Conservation (phyloP, 2,113 vertebrate species). For the Nyctibius bracteatus region DNA sequence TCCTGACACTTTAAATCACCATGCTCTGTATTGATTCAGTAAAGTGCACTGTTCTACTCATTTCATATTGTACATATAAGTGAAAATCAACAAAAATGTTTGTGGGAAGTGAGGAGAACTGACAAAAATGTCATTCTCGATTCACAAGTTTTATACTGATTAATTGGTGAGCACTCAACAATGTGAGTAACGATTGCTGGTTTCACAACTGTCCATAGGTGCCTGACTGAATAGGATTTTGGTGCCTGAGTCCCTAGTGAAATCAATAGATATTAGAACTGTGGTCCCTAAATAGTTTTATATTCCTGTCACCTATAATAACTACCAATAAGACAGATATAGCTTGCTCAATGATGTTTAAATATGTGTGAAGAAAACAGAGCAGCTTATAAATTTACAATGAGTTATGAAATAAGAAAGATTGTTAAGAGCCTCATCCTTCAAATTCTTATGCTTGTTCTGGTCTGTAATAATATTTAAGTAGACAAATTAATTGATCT, state of each 20-base stretch:
- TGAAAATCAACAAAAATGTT: conserved; percentile 46
- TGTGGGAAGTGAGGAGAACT: conserved; percentile 1
- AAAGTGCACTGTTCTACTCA: conserved; percentile 24
- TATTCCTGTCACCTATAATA: neutral
- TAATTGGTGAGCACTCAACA: conserved; percentile 10
- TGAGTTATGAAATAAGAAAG: neutral
- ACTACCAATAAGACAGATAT: neutral
- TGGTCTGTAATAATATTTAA: neutral
- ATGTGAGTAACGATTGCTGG: neutral
- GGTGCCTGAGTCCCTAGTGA: neutral
- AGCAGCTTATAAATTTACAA: neutral
- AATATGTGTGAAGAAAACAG: neutral
- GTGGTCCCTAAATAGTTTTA: neutral
- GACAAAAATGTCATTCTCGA: neutral
- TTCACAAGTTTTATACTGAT: conserved; percentile 13
- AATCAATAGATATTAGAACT: neutral
- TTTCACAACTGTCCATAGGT: neutral
- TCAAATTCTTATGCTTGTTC: neutral
- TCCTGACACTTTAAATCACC: conserved; percentile 60
- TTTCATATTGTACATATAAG: conserved; percentile 11
- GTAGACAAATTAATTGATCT: neutral
- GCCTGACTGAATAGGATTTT: neutral
- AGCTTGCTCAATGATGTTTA: neutral
- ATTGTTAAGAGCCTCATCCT: neutral
- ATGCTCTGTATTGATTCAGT: conserved; percentile 34